Evolutionary conservation across 2,797 vertebrate genomes (phyloP).

Genomic region (Hyperoplus immaculatus): DNA sequence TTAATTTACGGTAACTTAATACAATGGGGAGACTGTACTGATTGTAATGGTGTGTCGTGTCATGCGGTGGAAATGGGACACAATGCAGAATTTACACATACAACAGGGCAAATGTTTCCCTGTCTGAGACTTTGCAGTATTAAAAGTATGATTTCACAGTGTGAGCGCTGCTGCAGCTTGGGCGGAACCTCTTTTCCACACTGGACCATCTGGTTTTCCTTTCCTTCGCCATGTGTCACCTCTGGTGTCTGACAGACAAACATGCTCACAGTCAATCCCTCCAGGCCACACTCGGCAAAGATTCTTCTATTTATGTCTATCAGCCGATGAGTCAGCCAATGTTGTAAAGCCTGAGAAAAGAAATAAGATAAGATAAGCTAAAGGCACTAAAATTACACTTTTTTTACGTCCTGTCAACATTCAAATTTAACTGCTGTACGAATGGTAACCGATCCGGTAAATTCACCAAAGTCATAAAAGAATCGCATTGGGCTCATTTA

Average conservation of each 20-base stretch:
- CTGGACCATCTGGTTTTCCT: constrained; percentile 70
- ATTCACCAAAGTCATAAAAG: constrained; percentile 15
- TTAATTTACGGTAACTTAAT: neutral
- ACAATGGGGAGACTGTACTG: neutral
- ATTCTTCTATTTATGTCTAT: neutral
- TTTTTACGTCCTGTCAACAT: neutral
- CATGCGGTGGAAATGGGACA: neutral
- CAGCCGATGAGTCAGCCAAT: neutral
- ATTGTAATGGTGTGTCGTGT: no score
- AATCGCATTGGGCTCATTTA: neutral
- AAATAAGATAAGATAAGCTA: constrained; percentile 32
- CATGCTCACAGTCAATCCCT: constrained; percentile 46
- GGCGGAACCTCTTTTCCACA: constrained; percentile 58
- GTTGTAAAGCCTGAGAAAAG: neutral
- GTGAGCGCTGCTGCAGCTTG: constrained; percentile 28
- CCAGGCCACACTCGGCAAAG: constrained; percentile 32
- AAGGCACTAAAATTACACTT: constrained; percentile 21
- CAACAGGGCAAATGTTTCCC: neutral
- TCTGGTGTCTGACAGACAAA: constrained; percentile 49
- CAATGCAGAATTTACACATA: neutral
- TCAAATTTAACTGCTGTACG: neutral
- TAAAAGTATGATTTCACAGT: constrained; percentile 2
- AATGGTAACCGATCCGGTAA: neutral
- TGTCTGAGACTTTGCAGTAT: constrained; percentile 2
- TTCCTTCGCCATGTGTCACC: constrained; percentile 35